These are phyloP conservation scores for Eurytoma californica DNA, from an alignment of 2,888 invertebrate genomes.

Conservation along the genomic window DNA sequence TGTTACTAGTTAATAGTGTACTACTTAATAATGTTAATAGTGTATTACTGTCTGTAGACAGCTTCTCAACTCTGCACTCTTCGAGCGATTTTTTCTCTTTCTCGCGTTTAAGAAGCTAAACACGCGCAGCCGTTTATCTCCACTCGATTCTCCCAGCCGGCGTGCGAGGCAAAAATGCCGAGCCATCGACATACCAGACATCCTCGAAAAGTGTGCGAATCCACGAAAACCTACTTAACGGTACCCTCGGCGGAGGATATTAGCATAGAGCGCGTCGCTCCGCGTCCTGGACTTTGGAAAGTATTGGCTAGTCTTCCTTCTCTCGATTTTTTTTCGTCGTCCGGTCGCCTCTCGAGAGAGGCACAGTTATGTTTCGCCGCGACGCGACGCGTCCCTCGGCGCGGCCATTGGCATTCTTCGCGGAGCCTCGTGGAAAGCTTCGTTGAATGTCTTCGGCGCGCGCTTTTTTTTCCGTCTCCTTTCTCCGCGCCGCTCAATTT, in stretches of 20 bases:
- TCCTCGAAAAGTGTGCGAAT: conserved; percentile 13
- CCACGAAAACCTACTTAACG: conserved; percentile 9
- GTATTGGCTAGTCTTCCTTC: conserved; percentile 9
- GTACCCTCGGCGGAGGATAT: conserved; percentile 12
- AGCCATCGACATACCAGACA: neutral
- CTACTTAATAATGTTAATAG: no score
- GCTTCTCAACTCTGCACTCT: no score
- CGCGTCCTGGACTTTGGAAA: conserved; percentile 21
- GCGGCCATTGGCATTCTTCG: neutral
- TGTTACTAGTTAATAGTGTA: no score
- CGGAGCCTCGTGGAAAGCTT: neutral
- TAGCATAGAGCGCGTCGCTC: conserved; percentile 29
- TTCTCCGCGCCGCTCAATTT: conserved; percentile 1
- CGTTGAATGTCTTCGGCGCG: neutral
- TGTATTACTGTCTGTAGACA: no score
- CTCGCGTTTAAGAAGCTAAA: no score
- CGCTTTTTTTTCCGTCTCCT: conserved; percentile 25
- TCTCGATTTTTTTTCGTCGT: neutral
- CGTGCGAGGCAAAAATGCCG: neutral
- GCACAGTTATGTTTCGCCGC: conserved; percentile 28
- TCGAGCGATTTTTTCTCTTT: no score
- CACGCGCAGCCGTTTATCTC: no score
- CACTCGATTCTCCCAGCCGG: no score
- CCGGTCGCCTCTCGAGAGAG: conserved; percentile 15
- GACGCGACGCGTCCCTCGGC: neutral